Percentiles rank a stretch among this genome's conserved stretches.
These are phyloP conservation scores for Drosophila prosaltans DNA, from an alignment of 1,140 invertebrate genomes.

Conservation along the genomic window DNA sequence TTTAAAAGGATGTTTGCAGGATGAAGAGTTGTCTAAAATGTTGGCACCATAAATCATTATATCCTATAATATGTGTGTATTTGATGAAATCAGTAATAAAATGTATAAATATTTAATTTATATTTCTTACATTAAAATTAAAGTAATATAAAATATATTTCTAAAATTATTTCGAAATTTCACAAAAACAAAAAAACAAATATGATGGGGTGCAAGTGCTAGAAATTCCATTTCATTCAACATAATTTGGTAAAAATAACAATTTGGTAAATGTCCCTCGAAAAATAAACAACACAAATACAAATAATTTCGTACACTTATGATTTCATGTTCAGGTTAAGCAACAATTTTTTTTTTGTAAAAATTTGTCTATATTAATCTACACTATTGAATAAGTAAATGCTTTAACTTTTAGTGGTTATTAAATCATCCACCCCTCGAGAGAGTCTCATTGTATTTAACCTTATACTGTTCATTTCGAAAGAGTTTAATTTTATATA, in stretches of 20 bases:
- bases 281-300: too few species aligned
- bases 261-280: too few species aligned
- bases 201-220: neutral
- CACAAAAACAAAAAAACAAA: neutral
- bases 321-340: too few species aligned
- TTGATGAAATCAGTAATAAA: conserved; percentile 82
- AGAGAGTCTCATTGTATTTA: too few species aligned
- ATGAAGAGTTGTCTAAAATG: conserved; percentile 98
- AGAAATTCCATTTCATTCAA: too few species aligned
- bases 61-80: conserved; percentile 79
- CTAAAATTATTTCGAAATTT: conserved; percentile 1
- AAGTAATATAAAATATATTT: conserved; percentile 58
- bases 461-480: too few species aligned
- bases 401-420: neutral
- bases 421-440: too few species aligned
- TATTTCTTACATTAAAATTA: conserved; percentile 82
- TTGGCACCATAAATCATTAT: conserved; percentile 91
- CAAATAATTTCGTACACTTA: too few species aligned
- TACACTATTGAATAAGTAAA: neutral
- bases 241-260: too few species aligned
- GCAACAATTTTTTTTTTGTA: too few species aligned
- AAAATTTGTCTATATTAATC: too few species aligned
- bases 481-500: too few species aligned
- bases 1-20: conserved; percentile 98
- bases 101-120: conserved; percentile 82